phyloP scores from a whole-genome alignment of 2,797 vertebrate genomes.

The Chaenodraco wilsoni region DNA sequence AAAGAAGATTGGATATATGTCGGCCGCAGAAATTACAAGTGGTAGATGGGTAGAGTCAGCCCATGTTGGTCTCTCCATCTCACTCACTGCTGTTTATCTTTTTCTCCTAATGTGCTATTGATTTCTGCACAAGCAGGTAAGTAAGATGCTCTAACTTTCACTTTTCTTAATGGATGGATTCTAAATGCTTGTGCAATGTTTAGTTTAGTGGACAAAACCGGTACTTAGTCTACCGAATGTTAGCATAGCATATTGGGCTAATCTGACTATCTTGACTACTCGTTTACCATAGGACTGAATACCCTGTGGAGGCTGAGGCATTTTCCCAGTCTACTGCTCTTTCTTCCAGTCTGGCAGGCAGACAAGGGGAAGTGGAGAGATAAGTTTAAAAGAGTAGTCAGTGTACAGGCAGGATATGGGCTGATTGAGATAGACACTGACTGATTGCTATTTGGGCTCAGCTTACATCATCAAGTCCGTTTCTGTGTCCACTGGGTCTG shows the following conservation, averaged over 20 bases:
- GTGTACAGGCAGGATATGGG: conserved; percentile 50
- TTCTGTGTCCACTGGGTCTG: conserved; percentile 37
- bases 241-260: too few relatives aligned
- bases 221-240: too few relatives aligned
- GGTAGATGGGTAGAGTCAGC: neutral
- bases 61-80: conserved; percentile 4
- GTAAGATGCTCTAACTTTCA: neutral
- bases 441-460: conserved; percentile 63
- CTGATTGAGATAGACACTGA: conserved; percentile 70
- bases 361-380: conserved; percentile 72
- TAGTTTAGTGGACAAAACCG: too few relatives aligned
- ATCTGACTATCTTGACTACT: too few relatives aligned
- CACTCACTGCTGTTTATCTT: neutral
- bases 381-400: conserved; percentile 62
- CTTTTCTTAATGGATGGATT: too few relatives aligned
- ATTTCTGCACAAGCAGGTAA: neutral
- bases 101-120: neutral
- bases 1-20: too few relatives aligned
- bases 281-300: conserved; percentile 43
- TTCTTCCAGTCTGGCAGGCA: conserved; percentile 75
- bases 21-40: neutral
- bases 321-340: conserved; percentile 68
- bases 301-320: conserved; percentile 46
- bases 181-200: too few relatives aligned
- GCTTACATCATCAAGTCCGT: conserved; percentile 53